phyloP scores from a whole-genome alignment of 2,113 vertebrate species.

The Mesoclemmys tuberculata region DNA sequence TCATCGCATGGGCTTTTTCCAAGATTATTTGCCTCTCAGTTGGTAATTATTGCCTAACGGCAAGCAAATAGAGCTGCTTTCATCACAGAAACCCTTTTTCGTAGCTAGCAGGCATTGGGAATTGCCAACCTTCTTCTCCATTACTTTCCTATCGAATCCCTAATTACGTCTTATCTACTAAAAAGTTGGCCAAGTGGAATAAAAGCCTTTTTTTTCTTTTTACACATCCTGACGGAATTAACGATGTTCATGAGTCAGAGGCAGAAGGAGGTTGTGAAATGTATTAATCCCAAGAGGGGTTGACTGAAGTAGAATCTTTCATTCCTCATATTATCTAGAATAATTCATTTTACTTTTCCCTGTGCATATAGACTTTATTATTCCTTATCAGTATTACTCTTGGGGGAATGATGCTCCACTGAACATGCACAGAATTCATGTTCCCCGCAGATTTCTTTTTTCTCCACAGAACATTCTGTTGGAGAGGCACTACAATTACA shows the following conservation, averaged over 20 bases:
- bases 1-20: neutral
- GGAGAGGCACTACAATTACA: too few species aligned
- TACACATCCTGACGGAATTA: neutral
- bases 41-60: neutral
- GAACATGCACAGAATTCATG: too few species aligned
- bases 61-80: neutral
- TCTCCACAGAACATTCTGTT: too few species aligned
- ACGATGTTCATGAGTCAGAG: neutral
- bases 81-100: neutral
- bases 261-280: neutral
- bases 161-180: neutral
- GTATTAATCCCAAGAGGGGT: neutral
- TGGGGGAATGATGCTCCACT: too few species aligned
- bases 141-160: neutral
- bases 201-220: neutral
- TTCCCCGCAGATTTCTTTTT: too few species aligned
- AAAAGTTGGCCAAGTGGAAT: neutral
- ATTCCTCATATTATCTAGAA: neutral
- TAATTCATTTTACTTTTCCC: neutral
- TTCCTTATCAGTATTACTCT: neutral
- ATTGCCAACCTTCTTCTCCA: neutral
- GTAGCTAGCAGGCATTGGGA: neutral
- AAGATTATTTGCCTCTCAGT: neutral
- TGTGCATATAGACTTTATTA: neutral
- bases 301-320: neutral